A percentile compares a stretch with the other conserved stretches of the same genome.
phyloP scores from a whole-genome alignment of 2,888 invertebrate species.

The Timandra comae region DNA sequence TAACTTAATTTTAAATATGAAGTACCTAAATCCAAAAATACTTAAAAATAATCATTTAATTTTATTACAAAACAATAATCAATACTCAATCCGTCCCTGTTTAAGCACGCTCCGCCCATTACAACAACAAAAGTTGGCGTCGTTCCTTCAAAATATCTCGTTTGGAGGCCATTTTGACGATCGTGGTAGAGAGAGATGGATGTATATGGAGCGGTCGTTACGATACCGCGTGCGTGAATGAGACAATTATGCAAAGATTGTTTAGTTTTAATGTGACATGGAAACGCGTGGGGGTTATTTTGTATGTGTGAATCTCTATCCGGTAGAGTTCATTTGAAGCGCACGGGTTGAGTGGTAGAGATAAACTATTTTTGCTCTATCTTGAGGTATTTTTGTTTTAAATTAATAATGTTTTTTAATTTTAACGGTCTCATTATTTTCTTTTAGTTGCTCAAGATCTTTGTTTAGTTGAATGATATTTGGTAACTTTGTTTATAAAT shows the following conservation, averaged over 20 bases:
- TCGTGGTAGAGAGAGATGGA: constrained; percentile 60
- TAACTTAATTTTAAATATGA: no score
- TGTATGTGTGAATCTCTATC: constrained; percentile 31
- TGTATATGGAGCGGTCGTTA: constrained; percentile 35
- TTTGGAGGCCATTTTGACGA: constrained; percentile 77
- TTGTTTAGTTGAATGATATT: no score
- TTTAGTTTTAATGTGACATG: constrained; percentile 65
- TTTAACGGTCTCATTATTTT: no score
- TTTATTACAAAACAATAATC: no score
- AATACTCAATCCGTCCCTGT: constrained; percentile 60
- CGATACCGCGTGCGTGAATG: constrained; percentile 63
- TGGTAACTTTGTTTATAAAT: no score
- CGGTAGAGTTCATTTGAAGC: constrained; percentile 10
- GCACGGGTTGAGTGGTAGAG: neutral
- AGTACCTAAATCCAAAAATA: no score
- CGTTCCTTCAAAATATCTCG: constrained; percentile 77
- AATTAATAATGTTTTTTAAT: no score
- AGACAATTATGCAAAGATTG: constrained; percentile 75
- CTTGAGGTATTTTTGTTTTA: no score
- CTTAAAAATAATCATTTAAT: no score
- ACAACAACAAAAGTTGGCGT: constrained; percentile 74
- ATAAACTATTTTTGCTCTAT: constrained; percentile 2
- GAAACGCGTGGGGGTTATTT: constrained; percentile 49
- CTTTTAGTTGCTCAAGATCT: no score
- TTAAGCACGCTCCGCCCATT: constrained; percentile 74